A percentile compares a stretch with the other conserved stretches of the same genome.
These are phyloP conservation scores for Diplodus puntazzo DNA, from an alignment of 2,797 vertebrate genomes.

Conservation along the genomic window DNA sequence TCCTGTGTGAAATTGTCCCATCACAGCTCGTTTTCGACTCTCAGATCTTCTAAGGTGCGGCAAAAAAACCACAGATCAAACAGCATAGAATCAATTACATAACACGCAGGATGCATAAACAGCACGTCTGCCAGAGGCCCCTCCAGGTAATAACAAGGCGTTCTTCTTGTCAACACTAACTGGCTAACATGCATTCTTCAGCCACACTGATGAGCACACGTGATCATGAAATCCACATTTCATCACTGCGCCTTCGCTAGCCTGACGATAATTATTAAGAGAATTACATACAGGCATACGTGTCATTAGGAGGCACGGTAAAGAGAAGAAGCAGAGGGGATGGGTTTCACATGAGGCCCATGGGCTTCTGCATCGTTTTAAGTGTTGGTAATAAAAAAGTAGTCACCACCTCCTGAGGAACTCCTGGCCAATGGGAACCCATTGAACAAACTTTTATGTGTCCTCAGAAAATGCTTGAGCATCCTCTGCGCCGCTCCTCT, in stretches of 20 bases:
- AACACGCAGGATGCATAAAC: slow-evolving; percentile 60
- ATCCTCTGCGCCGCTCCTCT: slow-evolving; percentile 60
- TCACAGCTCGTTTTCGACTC: neutral
- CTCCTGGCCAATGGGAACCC: slow-evolving; percentile 81
- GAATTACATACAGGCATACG: slow-evolving; percentile 77
- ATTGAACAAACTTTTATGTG: slow-evolving; percentile 79
- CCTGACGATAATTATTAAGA: slow-evolving; percentile 80
- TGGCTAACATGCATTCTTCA: slow-evolving; percentile 61
- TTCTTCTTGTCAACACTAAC: slow-evolving; percentile 53
- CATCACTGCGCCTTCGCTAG: slow-evolving; percentile 61
- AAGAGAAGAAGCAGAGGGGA: slow-evolving; percentile 38
- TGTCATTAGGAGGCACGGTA: slow-evolving; percentile 83
- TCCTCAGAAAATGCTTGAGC: slow-evolving; percentile 74
- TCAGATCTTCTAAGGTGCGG: slow-evolving; percentile 29
- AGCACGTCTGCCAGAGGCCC: slow-evolving; percentile 52
- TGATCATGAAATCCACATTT: slow-evolving; percentile 75
- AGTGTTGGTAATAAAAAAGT: slow-evolving; percentile 80
- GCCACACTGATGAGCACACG: slow-evolving; percentile 44
- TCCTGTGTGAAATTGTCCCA: neutral
- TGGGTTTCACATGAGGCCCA: slow-evolving; percentile 61
- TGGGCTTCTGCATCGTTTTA: slow-evolving; percentile 78
- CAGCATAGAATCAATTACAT: slow-evolving; percentile 45
- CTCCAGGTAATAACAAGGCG: slow-evolving; percentile 73
- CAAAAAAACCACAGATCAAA: slow-evolving; percentile 37
- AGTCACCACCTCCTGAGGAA: slow-evolving; percentile 78